These are phyloP conservation scores for Ctena decussata DNA, from an alignment of 2,888 invertebrate genomes.

Conservation along the genomic window DNA sequence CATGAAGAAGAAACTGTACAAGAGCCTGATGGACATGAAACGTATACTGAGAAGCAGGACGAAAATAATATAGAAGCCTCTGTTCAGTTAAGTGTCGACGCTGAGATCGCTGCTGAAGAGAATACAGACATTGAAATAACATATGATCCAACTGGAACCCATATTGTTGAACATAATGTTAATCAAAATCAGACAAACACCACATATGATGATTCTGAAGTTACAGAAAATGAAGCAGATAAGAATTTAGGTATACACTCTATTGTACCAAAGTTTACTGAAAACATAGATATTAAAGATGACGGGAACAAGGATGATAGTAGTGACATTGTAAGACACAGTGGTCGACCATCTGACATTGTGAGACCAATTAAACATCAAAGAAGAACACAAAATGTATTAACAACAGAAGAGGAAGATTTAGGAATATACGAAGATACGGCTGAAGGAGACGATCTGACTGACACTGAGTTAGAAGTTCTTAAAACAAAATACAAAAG, in stretches of 20 bases:
- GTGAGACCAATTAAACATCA: neutral
- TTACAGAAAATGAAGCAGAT: neutral
- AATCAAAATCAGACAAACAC: neutral
- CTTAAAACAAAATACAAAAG: neutral
- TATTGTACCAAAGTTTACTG: neutral
- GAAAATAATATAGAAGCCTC: no score
- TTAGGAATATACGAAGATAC: conserved; percentile 65
- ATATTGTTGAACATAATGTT: neutral
- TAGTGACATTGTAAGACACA: neutral
- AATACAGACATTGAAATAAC: neutral
- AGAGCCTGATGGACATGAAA: no score
- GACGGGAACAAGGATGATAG: no score
- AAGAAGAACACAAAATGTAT: neutral
- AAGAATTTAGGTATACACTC: neutral
- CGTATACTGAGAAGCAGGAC: no score
- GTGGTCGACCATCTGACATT: neutral
- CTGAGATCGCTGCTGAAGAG: neutral
- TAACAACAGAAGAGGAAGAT: conserved; percentile 53
- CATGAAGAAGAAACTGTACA: conserved; percentile 1
- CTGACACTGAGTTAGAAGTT: conserved; percentile 45
- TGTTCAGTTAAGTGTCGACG: neutral
- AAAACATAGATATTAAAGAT: no score
- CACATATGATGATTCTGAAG: neutral
- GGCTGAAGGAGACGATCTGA: conserved; percentile 58
- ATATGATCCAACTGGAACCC: neutral